Percentiles rank a stretch among this genome's conserved stretches.
phyloP scores from a whole-genome alignment of 2,113 vertebrate genomes.

The Acrocephalus kingi region DNA sequence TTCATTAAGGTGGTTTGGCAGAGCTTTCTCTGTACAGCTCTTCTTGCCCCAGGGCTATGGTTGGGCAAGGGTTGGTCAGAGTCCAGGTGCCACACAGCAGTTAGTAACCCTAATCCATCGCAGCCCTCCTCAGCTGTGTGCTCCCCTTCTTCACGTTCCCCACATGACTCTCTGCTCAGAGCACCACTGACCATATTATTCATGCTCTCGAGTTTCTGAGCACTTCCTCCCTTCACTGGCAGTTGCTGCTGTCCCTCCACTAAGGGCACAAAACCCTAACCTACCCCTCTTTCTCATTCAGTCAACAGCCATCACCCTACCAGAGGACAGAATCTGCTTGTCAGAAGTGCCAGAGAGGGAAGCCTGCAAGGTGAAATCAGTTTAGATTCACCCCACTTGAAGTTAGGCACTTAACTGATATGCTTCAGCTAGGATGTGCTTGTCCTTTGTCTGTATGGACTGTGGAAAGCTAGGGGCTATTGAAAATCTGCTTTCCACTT shows the following conservation, averaged over 20 bases:
- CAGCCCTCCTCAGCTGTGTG: not conserved
- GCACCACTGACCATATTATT: not conserved
- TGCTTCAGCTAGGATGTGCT: not conserved
- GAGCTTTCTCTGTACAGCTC: not conserved
- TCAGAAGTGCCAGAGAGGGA: not conserved
- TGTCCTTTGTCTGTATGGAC: not conserved
- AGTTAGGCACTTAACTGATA: not conserved
- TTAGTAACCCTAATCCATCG: not conserved
- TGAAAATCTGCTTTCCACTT: not conserved
- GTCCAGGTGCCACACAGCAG: not conserved
- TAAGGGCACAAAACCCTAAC: not conserved
- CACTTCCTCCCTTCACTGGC: not conserved
- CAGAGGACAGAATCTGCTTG: not conserved
- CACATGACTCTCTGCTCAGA: not conserved
- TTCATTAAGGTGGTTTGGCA: slow-evolving; percentile 42
- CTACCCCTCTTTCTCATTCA: not conserved
- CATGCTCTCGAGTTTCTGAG: not conserved
- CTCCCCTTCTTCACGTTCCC: not conserved
- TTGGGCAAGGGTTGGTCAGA: not conserved
- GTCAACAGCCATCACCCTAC: not conserved
- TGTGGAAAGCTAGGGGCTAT: not conserved
- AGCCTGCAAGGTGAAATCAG: not conserved
- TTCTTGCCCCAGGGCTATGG: not conserved
- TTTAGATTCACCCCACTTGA: not conserved
- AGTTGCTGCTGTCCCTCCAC: not conserved